These are phyloP conservation scores for Pelosia muscerda DNA, from an alignment of 2,888 invertebrate genomes.

Conservation along the genomic window DNA sequence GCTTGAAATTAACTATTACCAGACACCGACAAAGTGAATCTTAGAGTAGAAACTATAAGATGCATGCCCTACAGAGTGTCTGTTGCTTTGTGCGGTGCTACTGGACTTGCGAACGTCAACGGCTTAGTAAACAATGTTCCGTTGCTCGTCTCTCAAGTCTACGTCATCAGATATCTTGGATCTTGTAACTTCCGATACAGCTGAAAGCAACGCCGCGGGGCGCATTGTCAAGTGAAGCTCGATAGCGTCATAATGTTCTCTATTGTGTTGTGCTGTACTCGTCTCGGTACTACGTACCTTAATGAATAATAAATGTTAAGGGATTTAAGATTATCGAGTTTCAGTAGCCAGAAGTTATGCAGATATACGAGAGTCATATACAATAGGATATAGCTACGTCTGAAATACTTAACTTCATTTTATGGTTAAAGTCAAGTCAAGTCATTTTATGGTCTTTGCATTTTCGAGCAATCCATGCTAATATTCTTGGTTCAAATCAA, in stretches of 20 bases:
- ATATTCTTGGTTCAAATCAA: no score
- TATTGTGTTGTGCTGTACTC: constrained; percentile 9
- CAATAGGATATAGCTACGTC: not conserved
- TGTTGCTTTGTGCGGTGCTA: not conserved
- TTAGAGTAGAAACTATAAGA: not conserved
- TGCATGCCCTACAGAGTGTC: not conserved
- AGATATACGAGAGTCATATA: not conserved
- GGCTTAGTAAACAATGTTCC: constrained; percentile 13
- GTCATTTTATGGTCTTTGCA: no score
- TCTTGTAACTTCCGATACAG: constrained; percentile 15
- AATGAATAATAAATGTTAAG: not conserved
- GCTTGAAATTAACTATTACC: not conserved
- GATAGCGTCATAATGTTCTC: constrained; percentile 21
- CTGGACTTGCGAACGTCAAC: not conserved
- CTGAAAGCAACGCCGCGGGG: not conserved
- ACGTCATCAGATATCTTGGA: constrained; percentile 40
- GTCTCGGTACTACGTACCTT: not conserved
- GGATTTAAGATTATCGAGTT: constrained; percentile 9
- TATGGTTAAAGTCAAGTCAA: no score
- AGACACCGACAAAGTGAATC: not conserved
- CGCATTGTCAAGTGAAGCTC: constrained; percentile 7
- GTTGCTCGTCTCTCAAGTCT: constrained; percentile 21
- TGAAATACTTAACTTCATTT: not conserved
- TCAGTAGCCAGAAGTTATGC: not conserved
- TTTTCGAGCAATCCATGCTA: no score